These are phyloP conservation scores for Polyodon spathula DNA, from an alignment of 2,113 vertebrate genomes.

Conservation along the genomic window DNA sequence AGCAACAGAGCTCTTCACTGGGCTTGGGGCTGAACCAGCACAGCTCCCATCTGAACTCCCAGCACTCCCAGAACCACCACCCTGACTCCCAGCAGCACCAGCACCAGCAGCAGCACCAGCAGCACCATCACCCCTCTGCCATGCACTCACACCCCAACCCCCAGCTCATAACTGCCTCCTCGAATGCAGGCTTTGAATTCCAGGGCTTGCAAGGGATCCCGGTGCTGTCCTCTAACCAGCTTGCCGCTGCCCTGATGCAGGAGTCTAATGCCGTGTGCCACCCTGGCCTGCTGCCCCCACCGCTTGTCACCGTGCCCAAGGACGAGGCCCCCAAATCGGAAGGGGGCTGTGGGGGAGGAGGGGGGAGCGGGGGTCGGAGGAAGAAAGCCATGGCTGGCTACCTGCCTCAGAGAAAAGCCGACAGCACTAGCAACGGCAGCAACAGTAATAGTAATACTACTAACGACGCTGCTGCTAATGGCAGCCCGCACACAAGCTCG, in stretches of 20 bases:
- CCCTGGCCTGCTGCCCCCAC: conserved; percentile 47
- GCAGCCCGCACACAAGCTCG: conserved; percentile 14
- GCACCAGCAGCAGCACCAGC: conserved; percentile 49
- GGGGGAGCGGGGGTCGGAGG: conserved; percentile 46
- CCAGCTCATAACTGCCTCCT: conserved; percentile 53
- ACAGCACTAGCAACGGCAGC: conserved; percentile 39
- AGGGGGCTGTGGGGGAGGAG: conserved; percentile 46
- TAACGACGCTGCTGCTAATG: conserved; percentile 4
- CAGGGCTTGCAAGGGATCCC: conserved; percentile 53
- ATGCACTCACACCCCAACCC: conserved; percentile 61
- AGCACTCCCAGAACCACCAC: conserved; percentile 51
- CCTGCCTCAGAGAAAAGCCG: conserved; percentile 63
- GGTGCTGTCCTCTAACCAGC: conserved; percentile 65
- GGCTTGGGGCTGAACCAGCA: conserved; percentile 61
- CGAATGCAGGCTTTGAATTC: conserved; percentile 62
- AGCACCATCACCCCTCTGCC: conserved; percentile 57
- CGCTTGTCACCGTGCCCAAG: conserved; percentile 62
- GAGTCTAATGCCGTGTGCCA: conserved; percentile 56
- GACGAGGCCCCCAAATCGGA: conserved; percentile 48
- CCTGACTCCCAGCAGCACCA: conserved; percentile 52
- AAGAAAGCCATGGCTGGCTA: conserved; percentile 71
- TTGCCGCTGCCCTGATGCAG: conserved; percentile 65
- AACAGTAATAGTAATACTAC: conserved; percentile 37
- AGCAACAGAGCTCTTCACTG: conserved; percentile 61
- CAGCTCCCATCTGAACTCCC: conserved; percentile 45